phyloP scores from a whole-genome alignment of 2,797 vertebrate species.

The Morus bassanus region DNA sequence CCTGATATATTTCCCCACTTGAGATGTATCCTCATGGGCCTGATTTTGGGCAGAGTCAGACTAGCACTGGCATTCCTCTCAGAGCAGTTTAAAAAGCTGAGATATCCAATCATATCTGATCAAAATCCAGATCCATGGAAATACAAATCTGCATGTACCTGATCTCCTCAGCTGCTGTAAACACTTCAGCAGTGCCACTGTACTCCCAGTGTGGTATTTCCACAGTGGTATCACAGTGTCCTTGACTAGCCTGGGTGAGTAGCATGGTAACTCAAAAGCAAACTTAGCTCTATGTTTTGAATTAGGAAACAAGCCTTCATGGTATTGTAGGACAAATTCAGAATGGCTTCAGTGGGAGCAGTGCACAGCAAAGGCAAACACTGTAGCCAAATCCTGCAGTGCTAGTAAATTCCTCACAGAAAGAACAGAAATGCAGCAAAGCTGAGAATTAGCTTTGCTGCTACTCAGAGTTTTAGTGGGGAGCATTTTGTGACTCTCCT shows the following conservation, averaged over 20 bases:
- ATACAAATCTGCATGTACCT: not conserved
- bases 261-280: not conserved
- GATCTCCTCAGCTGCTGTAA: not conserved
- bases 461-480: not conserved
- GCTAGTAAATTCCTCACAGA: not conserved
- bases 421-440: not conserved
- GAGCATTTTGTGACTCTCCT: not conserved
- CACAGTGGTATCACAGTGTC: not conserved
- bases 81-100: not conserved
- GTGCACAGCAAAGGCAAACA: not conserved
- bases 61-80: not conserved
- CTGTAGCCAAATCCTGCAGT: not conserved
- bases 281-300: not conserved
- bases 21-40: not conserved
- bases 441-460: not conserved
- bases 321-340: not conserved
- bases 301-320: not conserved
- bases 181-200: not conserved
- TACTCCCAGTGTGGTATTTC: not conserved
- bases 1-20: not conserved
- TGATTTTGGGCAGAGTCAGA: fast-evolving
- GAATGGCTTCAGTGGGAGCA: not conserved
- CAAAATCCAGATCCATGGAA: not conserved
- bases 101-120: not conserved
- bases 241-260: not conserved